A percentile compares a stretch with the other conserved stretches of the same genome.
Evolutionary conservation across 2,888 invertebrate genomes (phyloP).

Genomic region (Erebia epiphron): DNA sequence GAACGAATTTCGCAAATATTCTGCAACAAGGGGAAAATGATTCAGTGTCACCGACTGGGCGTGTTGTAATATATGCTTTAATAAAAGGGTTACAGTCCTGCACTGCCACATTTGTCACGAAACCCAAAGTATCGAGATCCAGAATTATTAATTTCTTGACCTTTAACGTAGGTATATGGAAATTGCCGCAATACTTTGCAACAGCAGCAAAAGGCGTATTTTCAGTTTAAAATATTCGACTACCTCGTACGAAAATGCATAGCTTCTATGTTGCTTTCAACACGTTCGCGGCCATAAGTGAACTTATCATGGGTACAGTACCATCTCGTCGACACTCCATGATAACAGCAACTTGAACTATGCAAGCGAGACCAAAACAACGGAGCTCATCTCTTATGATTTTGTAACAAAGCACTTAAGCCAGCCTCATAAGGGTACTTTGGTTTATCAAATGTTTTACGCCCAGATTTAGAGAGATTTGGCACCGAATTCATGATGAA

Average conservation of each 20-base stretch:
- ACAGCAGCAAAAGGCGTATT: too few relatives aligned
- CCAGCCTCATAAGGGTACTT: constrained; percentile 38
- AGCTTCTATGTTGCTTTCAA: constrained; percentile 13
- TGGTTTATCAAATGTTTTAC: constrained; percentile 37
- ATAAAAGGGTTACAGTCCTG: constrained; percentile 80
- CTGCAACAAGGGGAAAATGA: constrained; percentile 78
- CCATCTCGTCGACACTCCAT: constrained; percentile 32
- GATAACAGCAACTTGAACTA: constrained; percentile 34
- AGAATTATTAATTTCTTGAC: constrained; percentile 5
- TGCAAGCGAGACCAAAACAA: constrained; percentile 34
- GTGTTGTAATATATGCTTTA: constrained; percentile 82
- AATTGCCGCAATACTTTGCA: too few relatives aligned
- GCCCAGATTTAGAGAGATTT: neutral
- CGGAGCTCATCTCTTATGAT: constrained; percentile 34
- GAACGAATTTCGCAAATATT: constrained; percentile 64
- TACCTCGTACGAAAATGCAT: neutral
- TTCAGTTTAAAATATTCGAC: too few relatives aligned
- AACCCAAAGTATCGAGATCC: constrained; percentile 41
- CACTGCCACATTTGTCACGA: constrained; percentile 75
- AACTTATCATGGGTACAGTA: constrained; percentile 29
- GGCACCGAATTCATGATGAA: neutral
- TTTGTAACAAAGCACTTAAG: constrained; percentile 34
- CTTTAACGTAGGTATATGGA: neutral
- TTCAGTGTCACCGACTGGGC: constrained; percentile 78
- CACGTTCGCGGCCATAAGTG: constrained; percentile 24